phyloP scores from a whole-genome alignment of 2,113 vertebrate species.

The Sardina pilchardus region DNA sequence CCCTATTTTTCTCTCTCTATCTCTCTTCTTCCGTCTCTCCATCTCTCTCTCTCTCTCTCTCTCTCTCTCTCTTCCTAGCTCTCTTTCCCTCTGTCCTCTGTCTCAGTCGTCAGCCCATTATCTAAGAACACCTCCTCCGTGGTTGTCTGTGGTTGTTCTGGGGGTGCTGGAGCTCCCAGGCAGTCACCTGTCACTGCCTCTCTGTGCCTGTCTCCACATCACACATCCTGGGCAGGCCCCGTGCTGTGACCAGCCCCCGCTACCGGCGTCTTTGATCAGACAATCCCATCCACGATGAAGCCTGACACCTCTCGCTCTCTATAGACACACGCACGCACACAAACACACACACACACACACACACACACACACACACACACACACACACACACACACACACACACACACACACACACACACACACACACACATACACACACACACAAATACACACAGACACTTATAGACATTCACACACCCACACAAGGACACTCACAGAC shows the following conservation, averaged over 20 bases:
- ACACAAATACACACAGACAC: too few species aligned
- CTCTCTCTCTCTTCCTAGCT: too few species aligned
- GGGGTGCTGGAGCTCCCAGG: constrained; percentile 3
- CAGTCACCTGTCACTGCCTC: constrained; percentile 39
- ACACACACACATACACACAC: not conserved
- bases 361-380: not conserved
- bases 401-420: not conserved
- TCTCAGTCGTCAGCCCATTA: not conserved
- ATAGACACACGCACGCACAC: constrained; percentile 14
- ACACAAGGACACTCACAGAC: too few species aligned
- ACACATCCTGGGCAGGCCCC: constrained; percentile 31
- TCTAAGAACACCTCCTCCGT: not conserved
- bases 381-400: not conserved
- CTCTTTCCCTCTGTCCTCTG: not conserved
- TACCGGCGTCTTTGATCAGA: constrained; percentile 38
- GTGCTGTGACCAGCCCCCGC: not conserved
- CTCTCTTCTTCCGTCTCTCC: not conserved
- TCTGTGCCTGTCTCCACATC: constrained; percentile 36
- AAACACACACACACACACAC: constrained; percentile 5
- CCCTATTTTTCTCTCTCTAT: not conserved
- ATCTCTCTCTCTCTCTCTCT: not conserved
- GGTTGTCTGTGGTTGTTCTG: not conserved
- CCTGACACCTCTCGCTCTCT: constrained; percentile 25
- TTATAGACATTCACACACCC: too few species aligned
- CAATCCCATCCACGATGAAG: constrained; percentile 26